phyloP scores from a whole-genome alignment of 2,888 invertebrate genomes.

The Himalopsyche tibetana region DNA sequence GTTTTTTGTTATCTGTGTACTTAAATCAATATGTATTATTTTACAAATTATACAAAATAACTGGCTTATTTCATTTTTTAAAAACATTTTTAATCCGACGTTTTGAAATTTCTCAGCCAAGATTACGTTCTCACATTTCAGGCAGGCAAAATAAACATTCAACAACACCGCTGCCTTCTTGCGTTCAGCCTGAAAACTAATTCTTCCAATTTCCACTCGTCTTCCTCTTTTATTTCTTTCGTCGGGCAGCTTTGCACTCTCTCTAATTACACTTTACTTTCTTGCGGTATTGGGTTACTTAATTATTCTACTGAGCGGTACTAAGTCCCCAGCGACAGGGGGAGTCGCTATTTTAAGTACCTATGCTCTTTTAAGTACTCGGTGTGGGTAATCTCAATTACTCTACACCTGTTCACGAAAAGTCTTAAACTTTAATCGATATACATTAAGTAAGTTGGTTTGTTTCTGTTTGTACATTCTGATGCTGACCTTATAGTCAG shows the following conservation, averaged over 20 bases:
- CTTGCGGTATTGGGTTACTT: conserved; percentile 63
- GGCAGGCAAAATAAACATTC: neutral
- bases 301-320: conserved; percentile 61
- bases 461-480: too few species aligned
- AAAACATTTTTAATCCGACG: too few species aligned
- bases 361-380: neutral
- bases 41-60: too few species aligned
- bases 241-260: conserved; percentile 58
- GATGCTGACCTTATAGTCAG: too few species aligned
- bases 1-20: too few species aligned
- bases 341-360: conserved; percentile 30
- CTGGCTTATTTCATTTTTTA: too few species aligned
- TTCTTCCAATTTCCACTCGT: conserved; percentile 34
- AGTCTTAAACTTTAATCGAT: too few species aligned
- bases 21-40: too few species aligned
- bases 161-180: neutral
- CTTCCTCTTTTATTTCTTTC: conserved; percentile 47
- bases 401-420: too few species aligned
- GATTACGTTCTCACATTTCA: neutral
- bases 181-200: neutral
- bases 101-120: neutral
- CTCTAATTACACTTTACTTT: conserved; percentile 63
- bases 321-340: conserved; percentile 44
- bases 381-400: too few species aligned
- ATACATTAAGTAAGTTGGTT: too few species aligned